Evolutionary conservation across 2,888 invertebrate species (phyloP).

Genomic region (Junonia oenone): DNA sequence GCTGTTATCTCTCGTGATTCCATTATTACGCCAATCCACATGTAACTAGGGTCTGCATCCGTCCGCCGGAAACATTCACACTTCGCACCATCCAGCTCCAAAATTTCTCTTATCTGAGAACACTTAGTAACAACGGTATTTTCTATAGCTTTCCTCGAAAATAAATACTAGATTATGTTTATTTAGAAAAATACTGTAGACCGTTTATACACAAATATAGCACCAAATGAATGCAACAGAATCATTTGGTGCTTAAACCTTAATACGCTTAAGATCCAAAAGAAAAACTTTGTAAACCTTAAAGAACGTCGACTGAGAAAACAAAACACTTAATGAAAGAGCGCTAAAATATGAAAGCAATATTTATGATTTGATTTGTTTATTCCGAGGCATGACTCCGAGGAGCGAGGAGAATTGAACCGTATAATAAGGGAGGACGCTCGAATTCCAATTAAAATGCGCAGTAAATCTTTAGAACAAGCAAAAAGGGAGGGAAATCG

Average conservation of each 20-base stretch:
- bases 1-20: background rate
- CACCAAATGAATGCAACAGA: too few relatives aligned
- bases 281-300: background rate
- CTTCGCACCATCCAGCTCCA: constrained; percentile 7
- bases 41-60: background rate
- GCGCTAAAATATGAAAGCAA: constrained; percentile 27
- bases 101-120: constrained; percentile 14
- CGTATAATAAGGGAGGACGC: constrained; percentile 49
- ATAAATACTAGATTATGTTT: background rate
- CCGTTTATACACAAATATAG: too few relatives aligned
- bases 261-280: background rate
- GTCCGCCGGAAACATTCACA: constrained; percentile 15
- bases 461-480: constrained; percentile 40
- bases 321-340: constrained; percentile 11
- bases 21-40: background rate
- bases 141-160: background rate
- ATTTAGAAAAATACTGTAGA: too few relatives aligned
- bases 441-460: constrained; percentile 47
- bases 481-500: constrained; percentile 43
- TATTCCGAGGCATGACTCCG: constrained; percentile 19
- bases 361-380: constrained; percentile 30
- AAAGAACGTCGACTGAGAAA: constrained; percentile 4
- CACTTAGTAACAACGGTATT: constrained; percentile 2
- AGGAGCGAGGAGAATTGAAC: constrained; percentile 48
- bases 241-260: too few relatives aligned